Base-by-base conservation (phyloP, 2,888 invertebrate species). In the Bibio marci region DNA sequence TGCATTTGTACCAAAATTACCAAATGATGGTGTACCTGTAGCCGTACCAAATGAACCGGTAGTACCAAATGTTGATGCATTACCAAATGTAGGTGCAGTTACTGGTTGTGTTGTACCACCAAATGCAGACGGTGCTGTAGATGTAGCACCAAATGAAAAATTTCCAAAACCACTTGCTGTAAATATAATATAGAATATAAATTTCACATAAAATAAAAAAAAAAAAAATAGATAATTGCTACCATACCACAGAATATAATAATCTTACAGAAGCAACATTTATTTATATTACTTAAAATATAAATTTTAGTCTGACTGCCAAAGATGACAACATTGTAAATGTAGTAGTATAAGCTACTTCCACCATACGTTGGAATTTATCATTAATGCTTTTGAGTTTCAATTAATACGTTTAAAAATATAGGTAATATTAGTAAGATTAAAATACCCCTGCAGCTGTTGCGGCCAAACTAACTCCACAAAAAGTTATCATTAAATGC, bases 111-210 rank as follows among this genome's bases (percentile, higher is more conserved):
- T 54, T 3, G 59, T 46, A 11, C 50, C 47, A 30, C 55, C 56
- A 40, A 50, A 50, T 7, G 49, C 47, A 15, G 52, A 47, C 13
- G 47, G 42, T 27, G 49, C 39, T 28, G 49, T 44, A 1, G 49
- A 45, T 30, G 49, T 18, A n/a, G 38, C 14, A 35, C 57, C 51
- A 43, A 56, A 51, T 14, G 47, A 46, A 34, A 46, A 47, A 37
- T 41, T 49, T 4, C 69, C 70, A 52, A 73, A 70, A 8, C 63
- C 52, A 11, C 66, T 62, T 26, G 59, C 56, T n/a, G 59, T 54
- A 5, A 69, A 69, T 42, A 62, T 62, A 41, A 48, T 6, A 66
- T 57, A 56, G 61, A 50, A 22, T 22, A 22, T 8, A 22, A 22
- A 6, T 6, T 22, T 22, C 8, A 44, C 58, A 59, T 7, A 59